Percentiles rank a stretch among this genome's conserved stretches.
phyloP scores from a whole-genome alignment of 30 jellyfish, hydroid and myxozoan genomes.

The Catostylus mosaicus region DNA sequence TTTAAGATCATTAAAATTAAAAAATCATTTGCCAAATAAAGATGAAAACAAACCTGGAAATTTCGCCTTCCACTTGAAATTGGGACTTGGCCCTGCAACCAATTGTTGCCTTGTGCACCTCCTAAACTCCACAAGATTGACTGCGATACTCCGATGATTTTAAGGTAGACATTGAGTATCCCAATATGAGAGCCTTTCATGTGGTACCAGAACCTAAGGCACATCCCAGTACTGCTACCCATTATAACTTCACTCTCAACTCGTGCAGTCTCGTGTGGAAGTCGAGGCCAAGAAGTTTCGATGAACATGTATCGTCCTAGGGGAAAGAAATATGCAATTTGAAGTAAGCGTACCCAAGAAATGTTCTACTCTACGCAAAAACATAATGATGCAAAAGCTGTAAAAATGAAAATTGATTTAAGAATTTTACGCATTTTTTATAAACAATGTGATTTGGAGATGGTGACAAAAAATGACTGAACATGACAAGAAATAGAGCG shows the following conservation, averaged over 20 bases:
- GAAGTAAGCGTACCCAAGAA: no score
- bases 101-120: slow-evolving; percentile 70
- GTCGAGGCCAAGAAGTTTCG: slow-evolving; percentile 87
- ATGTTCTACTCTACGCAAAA: no score
- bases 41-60: slow-evolving; percentile 72
- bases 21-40: neutral
- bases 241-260: slow-evolving; percentile 75
- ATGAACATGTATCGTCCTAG: slow-evolving; percentile 78
- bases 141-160: slow-evolving; percentile 69
- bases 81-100: slow-evolving; percentile 89
- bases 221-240: slow-evolving; percentile 68
- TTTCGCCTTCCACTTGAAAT: slow-evolving; percentile 79
- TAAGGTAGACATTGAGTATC: slow-evolving; percentile 68
- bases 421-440: no score
- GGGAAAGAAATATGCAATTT: neutral
- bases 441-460: no score
- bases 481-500: neutral
- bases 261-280: slow-evolving; percentile 80
- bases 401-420: no score
- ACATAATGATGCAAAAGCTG: no score
- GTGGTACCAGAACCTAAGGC: slow-evolving; percentile 90
- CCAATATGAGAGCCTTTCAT: slow-evolving; percentile 94
- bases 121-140: slow-evolving; percentile 83
- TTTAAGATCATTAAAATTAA: neutral
- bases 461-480: no score